Base-by-base conservation (phyloP, 2,888 invertebrate species). In the Colostygia pectinataria region DNA sequence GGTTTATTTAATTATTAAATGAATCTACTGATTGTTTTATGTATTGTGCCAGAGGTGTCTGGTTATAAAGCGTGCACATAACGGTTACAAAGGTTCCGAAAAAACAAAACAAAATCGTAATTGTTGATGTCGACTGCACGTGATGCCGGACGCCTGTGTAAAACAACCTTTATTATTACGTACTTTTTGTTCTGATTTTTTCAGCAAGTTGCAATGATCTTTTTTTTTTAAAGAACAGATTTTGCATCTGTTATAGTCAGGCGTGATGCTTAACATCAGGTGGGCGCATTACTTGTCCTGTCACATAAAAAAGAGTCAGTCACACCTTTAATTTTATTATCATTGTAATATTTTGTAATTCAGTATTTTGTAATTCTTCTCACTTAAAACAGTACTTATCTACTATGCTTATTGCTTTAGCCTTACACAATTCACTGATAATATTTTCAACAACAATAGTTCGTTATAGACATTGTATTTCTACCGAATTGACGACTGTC, bases 71-170 rank as follows among this genome's bases (percentile, higher is more conserved):
- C 37, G 12, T 52, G 54, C 39, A 34, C 33, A 33, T 39, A 46
- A 47, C 42, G 41, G 48, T 48, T 46, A 39, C 48, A 53, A 55
- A 43, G 6, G 40, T 33, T 40, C 34, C 12, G 9, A 36, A 48
- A n/a, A 46, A 54, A 51, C 36, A 55, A 56, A 57, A 52, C 40
- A 42, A 53, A 49, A 49, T 49, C 27, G 39, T 48, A 48, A 38
- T 46, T 53, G 50, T 47, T 48, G 27, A 18, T 42, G 44, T 15
- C 36, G 10, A 10, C 31, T 24, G 33, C 38, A 37, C 44, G 40
- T 48, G 38, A 53, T 27, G 29, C 12, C 49, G 39, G 49, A 24
- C 40, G 33, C 25, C 44, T 23, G 31, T 42, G 42, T 49, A 41
- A 44, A 45, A 45, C 45, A 13, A 34, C 29, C 49, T 42, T 46